Evolutionary conservation across 2,888 invertebrate species (phyloP).

Genomic region (Erebia aethiops): DNA sequence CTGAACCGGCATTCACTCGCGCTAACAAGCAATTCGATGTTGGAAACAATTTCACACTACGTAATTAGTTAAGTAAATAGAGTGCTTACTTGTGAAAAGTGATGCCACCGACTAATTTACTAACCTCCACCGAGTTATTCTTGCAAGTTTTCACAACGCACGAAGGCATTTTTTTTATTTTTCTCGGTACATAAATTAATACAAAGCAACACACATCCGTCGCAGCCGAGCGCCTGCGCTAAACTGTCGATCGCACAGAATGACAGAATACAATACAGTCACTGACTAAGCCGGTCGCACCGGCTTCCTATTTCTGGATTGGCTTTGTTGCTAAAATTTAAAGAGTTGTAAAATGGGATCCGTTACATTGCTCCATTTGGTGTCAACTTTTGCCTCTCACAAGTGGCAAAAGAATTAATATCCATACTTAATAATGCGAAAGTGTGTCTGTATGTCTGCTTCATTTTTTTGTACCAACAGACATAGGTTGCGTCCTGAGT

Average conservation of each 20-base stretch:
- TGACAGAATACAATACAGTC: no score
- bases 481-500: no score
- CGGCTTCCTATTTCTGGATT: neutral
- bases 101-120: neutral
- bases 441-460: no score
- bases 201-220: neutral
- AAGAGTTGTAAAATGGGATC: no score
- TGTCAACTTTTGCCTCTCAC: neutral
- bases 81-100: conserved; percentile 1
- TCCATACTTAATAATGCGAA: no score
- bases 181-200: neutral
- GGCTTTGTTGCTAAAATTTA: no score
- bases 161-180: neutral
- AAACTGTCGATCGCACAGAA: neutral
- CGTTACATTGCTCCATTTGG: neutral
- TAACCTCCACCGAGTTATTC: neutral
- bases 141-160: neutral
- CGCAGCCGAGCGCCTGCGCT: neutral
- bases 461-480: no score
- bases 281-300: neutral
- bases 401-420: neutral
- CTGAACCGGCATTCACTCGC: no score
- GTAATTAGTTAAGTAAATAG: neutral
- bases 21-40: no score
- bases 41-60: neutral